Percentiles rank a stretch among this genome's conserved stretches.
Conservation (phyloP, 2,113 vertebrate species). For the Epinephelus moara region DNA sequence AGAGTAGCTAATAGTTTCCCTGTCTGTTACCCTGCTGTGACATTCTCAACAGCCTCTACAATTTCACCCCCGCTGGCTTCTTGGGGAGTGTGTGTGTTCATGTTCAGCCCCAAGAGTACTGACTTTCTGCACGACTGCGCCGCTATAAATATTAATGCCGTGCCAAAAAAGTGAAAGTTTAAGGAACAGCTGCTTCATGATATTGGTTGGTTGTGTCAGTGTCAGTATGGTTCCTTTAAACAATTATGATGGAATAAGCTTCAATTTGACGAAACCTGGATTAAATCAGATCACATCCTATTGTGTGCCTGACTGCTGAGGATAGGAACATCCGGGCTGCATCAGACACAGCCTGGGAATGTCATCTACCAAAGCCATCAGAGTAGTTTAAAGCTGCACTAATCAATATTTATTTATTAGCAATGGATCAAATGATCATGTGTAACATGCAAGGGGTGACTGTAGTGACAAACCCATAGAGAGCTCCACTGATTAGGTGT, state of each 20-base stretch:
- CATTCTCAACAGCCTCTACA: constrained; percentile 46
- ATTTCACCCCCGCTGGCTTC: constrained; percentile 61
- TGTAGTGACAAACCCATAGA: no score
- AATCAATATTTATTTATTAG: not conserved
- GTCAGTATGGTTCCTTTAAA: not conserved
- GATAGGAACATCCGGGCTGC: no score
- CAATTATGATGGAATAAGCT: not conserved
- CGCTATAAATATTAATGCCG: constrained; percentile 48
- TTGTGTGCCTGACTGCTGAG: not conserved
- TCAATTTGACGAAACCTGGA: not conserved
- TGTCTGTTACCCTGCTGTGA: constrained; percentile 30
- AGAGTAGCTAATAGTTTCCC: constrained; percentile 3
- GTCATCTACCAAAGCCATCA: not conserved
- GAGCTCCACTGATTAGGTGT: no score
- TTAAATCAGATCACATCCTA: not conserved
- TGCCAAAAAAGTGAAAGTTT: constrained; percentile 8
- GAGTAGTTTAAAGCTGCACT: not conserved
- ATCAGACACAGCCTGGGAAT: no score
- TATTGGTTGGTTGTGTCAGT: not conserved
- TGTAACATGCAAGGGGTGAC: not conserved
- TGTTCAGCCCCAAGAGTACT: constrained; percentile 20
- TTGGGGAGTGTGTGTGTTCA: constrained; percentile 19
- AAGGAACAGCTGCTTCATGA: constrained; percentile 11
- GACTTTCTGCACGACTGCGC: constrained; percentile 34
- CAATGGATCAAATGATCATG: not conserved